Base-by-base conservation (phyloP, 2,797 vertebrate genomes). In the Lerista edwardsae region DNA sequence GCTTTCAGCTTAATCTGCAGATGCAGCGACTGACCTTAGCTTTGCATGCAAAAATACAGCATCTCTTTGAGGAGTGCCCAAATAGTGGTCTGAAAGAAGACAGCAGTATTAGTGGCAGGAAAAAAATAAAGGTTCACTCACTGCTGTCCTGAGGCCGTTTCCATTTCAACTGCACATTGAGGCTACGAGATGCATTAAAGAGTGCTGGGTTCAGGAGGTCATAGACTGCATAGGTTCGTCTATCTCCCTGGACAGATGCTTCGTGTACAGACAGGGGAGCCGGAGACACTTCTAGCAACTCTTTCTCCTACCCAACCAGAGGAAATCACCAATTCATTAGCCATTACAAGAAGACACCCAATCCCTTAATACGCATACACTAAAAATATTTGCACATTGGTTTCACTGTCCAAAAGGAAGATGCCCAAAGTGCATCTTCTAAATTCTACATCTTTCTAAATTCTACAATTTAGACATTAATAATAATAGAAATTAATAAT, bases 111-210 rank as follows among this genome's bases (percentile, higher is more conserved):
- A 75, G 67, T 34, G 44, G 12, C 36, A 80, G 14, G 12, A 68
- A 71, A 79, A 27, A 11, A 44, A n/a, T n/a, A n/a, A 80, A 23
- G 76, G 68, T 82, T 88, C 29, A 77, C 95, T 94, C 93, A 99
- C 98, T 97, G 76, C 86, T 91, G 51, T 98, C 97, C 17, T 90
- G 93, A 57, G 96, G 95, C 19, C 87, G 91, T 91, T 96, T 98
- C 98, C 98, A 99, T 86, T 97, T 98, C 83, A 99, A 96, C 85
- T 98, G 96, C 84, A 98, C 92, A 31, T 99, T 99, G 83, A 99
- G 97, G 84, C 97, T 98, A 82, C 96, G 97, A 64, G 96, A 96
- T 0, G 93, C 92, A 86, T 97, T 98, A 90, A 98, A 97, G 57
- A 97, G 95, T 0, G 90, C 93, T 11, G 95, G 94, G 88, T 97